Conservation (phyloP, 2,888 invertebrate genomes). For the Diabrotica balteata region DNA sequence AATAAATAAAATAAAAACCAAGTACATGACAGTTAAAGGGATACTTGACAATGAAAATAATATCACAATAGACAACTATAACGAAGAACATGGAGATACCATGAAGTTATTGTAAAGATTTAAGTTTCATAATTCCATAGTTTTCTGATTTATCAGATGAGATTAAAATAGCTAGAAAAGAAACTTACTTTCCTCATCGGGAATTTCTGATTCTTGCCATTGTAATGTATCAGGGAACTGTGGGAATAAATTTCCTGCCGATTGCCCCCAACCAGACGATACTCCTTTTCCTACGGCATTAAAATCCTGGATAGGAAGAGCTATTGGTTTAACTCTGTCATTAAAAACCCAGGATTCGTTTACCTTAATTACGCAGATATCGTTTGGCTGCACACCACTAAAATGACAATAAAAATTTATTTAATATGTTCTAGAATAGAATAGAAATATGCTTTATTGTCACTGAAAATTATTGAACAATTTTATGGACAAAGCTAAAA, state of each 20-base stretch:
- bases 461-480: no score
- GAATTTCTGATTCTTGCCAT: slow-evolving; percentile 11
- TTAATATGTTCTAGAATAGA: no score
- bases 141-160: no score
- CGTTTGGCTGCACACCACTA: slow-evolving; percentile 54
- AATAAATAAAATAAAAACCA: no score
- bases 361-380: slow-evolving; percentile 63
- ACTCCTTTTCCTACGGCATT: slow-evolving; percentile 50
- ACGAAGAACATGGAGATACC: no score
- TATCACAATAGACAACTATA: no score
- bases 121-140: no score
- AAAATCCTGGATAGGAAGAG: slow-evolving; percentile 50
- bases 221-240: slow-evolving; percentile 12
- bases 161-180: not conserved
- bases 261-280: slow-evolving; percentile 58
- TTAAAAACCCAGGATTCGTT: slow-evolving; percentile 49
- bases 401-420: not conserved
- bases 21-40: no score
- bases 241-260: slow-evolving; percentile 8
- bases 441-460: no score
- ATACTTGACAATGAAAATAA: no score
- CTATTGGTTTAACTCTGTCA: slow-evolving; percentile 53
- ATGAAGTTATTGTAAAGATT: no score
- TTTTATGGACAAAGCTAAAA: no score
- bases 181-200: slow-evolving; percentile 5